Evolutionary conservation across 1,140 invertebrate genomes (phyloP), one percentile per base, ranked within the genome.

Genomic region (Harlomillsia oculata): DNA sequence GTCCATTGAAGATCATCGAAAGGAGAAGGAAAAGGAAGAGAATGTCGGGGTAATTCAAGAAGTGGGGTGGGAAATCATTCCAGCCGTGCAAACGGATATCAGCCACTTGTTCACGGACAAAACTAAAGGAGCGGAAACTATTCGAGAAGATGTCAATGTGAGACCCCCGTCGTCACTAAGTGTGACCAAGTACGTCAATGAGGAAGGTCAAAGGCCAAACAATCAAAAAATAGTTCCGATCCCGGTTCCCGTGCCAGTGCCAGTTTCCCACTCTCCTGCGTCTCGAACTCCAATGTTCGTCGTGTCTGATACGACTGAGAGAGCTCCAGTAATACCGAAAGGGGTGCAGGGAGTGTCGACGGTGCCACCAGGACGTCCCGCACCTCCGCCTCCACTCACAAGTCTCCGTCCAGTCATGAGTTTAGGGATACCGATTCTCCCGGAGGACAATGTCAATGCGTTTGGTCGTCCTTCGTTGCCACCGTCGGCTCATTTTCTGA

Each of bases 21-120:
- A 36, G 11, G 52, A 44, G 18, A 20, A n/a, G 14, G 14, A 21
- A 18, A 36, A 18, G 16, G 34, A 50, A 32, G 44, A 48, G 26
- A 20, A 25, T 23, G 18, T 28, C 4, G 29, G 26, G 21, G 26
- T 29, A 0, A 20, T 53, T 18, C 51, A 43, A 23, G 14, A 14
- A 5, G 23, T n/a, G 18, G 39, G 23, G 4, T 62, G 56, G 56
- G 60, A 62, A 53, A 57, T 62, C 9, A 45, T 62, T 45, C 63
- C 63, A 1, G 60, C 63, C 5, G 55, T 52, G 1, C 63, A 65
- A 29, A 58, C 56, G 20, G 63, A 65, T 25, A 58, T 65, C 21
- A 65, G 59, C 21, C 59, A 65, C 55, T 43, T 65, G 0, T 65
- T 65, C 30, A 45, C n/a, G n/a, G n/a, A n/a, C 39, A 26, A 58